Conservation (phyloP, 2,797 vertebrate genomes). For the Urophycis tenuis region DNA sequence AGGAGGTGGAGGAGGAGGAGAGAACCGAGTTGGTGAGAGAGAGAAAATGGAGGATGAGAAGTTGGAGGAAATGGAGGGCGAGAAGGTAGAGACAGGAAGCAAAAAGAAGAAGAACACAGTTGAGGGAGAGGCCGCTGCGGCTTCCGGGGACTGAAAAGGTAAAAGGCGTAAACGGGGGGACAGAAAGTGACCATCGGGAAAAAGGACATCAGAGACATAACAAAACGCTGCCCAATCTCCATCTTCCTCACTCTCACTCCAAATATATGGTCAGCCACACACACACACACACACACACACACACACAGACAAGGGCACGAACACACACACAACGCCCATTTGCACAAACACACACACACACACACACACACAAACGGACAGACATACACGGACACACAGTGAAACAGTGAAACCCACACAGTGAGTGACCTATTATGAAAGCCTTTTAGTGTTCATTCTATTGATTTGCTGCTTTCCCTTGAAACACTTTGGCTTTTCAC, state of each 20-base stretch:
- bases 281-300: constrained; percentile 5
- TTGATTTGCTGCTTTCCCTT: constrained; percentile 41
- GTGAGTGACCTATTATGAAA: constrained; percentile 34
- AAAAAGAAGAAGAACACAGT: not conserved
- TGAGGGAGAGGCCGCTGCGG: not conserved
- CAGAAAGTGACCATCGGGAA: not conserved
- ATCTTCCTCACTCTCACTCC: not conserved
- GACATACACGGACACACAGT: constrained; percentile 25
- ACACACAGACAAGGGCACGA: constrained; percentile 1
- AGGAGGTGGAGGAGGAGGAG: not conserved
- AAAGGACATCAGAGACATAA: constrained; percentile 9
- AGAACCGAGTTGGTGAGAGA: not conserved
- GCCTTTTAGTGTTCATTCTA: constrained; percentile 34
- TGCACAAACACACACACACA: constrained; percentile 3
- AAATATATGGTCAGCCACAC: not conserved
- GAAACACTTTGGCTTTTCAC: constrained; percentile 49
- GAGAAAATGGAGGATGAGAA: not conserved
- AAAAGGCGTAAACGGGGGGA: not conserved
- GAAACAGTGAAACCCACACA: not conserved
- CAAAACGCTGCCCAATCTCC: not conserved
- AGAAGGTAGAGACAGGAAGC: not conserved
- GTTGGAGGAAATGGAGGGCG: not conserved
- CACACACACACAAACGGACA: constrained; percentile 9
- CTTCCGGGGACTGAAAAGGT: not conserved
- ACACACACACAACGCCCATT: constrained; percentile 13